Percentiles rank a stretch among this genome's conserved stretches.
Evolutionary conservation across 2,113 vertebrate genomes (phyloP).

Genomic region (Origma solitaria): DNA sequence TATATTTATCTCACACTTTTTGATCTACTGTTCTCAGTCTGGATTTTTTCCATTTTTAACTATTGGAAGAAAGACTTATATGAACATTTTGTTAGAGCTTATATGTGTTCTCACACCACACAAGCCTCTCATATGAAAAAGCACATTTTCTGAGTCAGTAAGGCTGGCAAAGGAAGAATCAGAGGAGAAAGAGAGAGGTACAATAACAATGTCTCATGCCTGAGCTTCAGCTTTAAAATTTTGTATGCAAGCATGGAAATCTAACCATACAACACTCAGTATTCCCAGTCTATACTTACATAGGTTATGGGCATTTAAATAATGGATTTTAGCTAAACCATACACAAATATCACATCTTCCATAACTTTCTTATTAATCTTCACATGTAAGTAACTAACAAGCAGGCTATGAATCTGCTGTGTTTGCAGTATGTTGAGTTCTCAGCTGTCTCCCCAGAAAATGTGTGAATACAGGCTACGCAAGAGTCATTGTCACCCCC

Average conservation of each 20-base stretch:
- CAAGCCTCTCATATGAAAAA: neutral
- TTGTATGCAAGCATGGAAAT: neutral
- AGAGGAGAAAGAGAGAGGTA: neutral
- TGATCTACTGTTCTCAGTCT: neutral
- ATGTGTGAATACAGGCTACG: neutral
- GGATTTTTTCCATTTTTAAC: neutral
- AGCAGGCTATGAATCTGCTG: neutral
- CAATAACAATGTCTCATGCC: rapidly evolving
- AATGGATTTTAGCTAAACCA: neutral
- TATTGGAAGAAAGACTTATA: neutral
- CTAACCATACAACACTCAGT: neutral
- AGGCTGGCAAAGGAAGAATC: neutral
- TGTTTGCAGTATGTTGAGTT: neutral
- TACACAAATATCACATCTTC: neutral
- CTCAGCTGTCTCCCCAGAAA: neutral
- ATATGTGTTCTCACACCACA: neutral
- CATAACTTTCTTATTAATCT: neutral
- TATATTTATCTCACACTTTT: neutral
- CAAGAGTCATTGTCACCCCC: neutral
- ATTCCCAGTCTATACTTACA: neutral
- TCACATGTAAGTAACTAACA: neutral
- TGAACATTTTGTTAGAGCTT: neutral
- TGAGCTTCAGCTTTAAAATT: neutral
- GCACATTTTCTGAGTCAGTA: neutral
- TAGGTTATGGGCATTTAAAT: neutral